Conservation (phyloP, 2,113 vertebrate species). For the Antennarius striatus region DNA sequence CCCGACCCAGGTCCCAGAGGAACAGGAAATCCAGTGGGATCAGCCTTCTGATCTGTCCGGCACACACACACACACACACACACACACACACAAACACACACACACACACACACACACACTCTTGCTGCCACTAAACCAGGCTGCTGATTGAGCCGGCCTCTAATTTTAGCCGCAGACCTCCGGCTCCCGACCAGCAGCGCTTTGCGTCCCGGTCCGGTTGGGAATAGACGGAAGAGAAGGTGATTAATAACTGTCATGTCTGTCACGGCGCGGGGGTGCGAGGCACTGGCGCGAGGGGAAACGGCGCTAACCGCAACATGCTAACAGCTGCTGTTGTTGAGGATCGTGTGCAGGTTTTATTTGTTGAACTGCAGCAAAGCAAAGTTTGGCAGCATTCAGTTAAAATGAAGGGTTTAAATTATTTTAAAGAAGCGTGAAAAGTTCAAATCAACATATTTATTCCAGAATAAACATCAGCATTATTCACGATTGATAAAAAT, state of each 20-base stretch:
- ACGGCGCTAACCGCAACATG: constrained; percentile 69
- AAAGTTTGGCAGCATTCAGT: neutral
- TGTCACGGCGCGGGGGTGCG: constrained; percentile 54
- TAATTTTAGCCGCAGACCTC: constrained; percentile 73
- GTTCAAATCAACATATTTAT: no score
- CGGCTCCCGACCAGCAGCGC: constrained; percentile 36
- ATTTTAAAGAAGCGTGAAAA: no score
- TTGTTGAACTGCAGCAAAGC: neutral
- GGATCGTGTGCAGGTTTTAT: neutral
- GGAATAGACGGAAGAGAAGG: constrained; percentile 70
- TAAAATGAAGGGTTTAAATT: neutral
- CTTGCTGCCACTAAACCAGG: constrained; percentile 66
- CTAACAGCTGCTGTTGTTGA: constrained; percentile 63
- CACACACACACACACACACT: constrained; percentile 49
- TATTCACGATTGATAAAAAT: no score
- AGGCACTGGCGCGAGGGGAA: constrained; percentile 43
- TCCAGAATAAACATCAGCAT: no score
- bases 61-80: constrained; percentile 45
- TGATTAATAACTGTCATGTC: constrained; percentile 78
- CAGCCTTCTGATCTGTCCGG: constrained; percentile 56
- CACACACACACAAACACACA: constrained; percentile 9
- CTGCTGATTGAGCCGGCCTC: constrained; percentile 71
- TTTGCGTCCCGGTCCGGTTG: constrained; percentile 47
- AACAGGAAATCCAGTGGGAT: constrained; percentile 70
- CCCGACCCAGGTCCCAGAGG: constrained; percentile 47